Conservation (phyloP, 2,797 vertebrate genomes). For the Aldrovandia affinis region DNA sequence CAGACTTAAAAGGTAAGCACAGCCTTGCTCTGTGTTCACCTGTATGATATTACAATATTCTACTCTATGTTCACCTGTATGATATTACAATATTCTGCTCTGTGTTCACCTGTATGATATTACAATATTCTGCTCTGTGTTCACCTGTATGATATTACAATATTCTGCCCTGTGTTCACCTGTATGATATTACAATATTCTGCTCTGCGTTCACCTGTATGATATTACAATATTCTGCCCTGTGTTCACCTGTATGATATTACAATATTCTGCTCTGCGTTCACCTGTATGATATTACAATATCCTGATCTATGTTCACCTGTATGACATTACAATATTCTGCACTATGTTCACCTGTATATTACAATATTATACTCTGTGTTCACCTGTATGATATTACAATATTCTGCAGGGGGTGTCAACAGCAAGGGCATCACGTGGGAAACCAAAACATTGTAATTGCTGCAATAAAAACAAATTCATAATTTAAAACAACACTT, state of each 20-base stretch:
- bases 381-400: too few relatives aligned
- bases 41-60: slow-evolving; percentile 26
- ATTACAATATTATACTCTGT: neutral
- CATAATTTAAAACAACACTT: neutral
- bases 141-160: too few relatives aligned
- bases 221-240: slow-evolving; percentile 14
- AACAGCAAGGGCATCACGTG: slow-evolving; percentile 8
- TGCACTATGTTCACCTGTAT: slow-evolving; percentile 53
- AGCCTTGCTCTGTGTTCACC: slow-evolving; percentile 55
- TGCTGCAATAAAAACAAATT: neutral
- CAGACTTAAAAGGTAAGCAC: slow-evolving; percentile 60
- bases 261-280: slow-evolving; percentile 33
- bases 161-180: too few relatives aligned
- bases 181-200: too few relatives aligned
- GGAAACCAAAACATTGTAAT: neutral
- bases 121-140: neutral
- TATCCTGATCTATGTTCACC: slow-evolving; percentile 51
- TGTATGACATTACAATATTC: slow-evolving; percentile 25
- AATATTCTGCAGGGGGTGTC: neutral
- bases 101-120: too few relatives aligned
- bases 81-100: neutral
- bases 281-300: slow-evolving; percentile 49
- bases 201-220: too few relatives aligned
- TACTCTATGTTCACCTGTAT: too few relatives aligned
- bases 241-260: slow-evolving; percentile 50